These are phyloP conservation scores for Chloroceryle inda DNA, from an alignment of 2,797 vertebrate species.

Conservation along the genomic window DNA sequence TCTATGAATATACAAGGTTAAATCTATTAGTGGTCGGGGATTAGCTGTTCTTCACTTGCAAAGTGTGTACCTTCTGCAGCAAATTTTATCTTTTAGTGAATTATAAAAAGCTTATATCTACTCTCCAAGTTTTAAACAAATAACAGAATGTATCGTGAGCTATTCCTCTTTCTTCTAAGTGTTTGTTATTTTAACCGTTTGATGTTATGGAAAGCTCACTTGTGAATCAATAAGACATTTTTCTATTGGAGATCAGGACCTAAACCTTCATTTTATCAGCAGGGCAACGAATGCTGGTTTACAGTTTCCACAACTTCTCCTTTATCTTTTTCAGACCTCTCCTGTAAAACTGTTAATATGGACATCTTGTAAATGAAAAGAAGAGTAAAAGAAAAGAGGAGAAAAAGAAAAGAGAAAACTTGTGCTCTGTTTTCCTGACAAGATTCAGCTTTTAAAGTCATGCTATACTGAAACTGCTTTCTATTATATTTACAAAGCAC, in stretches of 20 bases:
- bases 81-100: slow-evolving; percentile 60
- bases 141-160: slow-evolving; percentile 28
- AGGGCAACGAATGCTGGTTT: neutral
- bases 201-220: neutral
- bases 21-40: slow-evolving; percentile 81
- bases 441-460: neutral
- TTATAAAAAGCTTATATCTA: slow-evolving; percentile 55
- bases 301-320: neutral
- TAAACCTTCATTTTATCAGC: neutral
- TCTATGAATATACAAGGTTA: slow-evolving; percentile 81
- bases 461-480: neutral
- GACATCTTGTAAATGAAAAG: neutral
- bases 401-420: rapidly evolving
- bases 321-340: neutral
- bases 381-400: neutral
- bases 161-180: slow-evolving; percentile 28
- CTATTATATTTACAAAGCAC: neutral
- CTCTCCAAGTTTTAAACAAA: slow-evolving; percentile 44
- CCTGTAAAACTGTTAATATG: neutral
- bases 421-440: neutral
- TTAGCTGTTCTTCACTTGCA: slow-evolving; percentile 67
- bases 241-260: neutral
- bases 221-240: neutral
- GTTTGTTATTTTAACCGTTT: slow-evolving; percentile 53
- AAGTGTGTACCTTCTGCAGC: slow-evolving; percentile 62